Evolutionary conservation across 2,888 invertebrate species (phyloP), one percentile per base, ranked within the genome.

Genomic region (Drosophila borborema): DNA sequence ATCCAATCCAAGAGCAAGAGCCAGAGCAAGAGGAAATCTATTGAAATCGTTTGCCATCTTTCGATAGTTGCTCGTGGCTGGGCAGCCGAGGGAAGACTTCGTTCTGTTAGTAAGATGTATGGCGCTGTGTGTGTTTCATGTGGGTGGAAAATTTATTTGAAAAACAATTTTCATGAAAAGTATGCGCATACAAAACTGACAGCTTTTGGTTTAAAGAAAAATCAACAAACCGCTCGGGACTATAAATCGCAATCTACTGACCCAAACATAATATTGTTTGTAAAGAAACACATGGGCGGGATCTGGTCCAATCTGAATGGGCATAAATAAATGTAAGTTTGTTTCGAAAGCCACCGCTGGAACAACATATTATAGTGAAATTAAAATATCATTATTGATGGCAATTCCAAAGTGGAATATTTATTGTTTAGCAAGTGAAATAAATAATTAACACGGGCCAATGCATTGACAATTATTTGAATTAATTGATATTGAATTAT

Each of bases 151-250:
- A 87, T 87, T 87, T 89, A 87, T 87, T 89, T 87, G 84, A 75
- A 87, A 89, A 87, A 82, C 86, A 86, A 87, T 87, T 86, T 82
- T 87, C 85, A 56, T 85, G 88, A 85, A 87, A 85, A 86, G 85
- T 86, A 87, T 86, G 85, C 87, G 87, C 85, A 82, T 74, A 85
- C 85, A 82, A 85, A 87, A 87, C 87, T 84, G 85, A 82, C 85
- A 85, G 85, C 87, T 81, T 79, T 82, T 67, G 81, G 72, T 60
- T 79, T 80, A 69, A 75, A 74, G 82, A 77, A 85, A 87, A 85
- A 85, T 81, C 88, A 87, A 86, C 88, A 86, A 87, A 79, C 72
- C 63, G 74, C 49, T 61, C 46, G 55, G 70, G 64, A 82, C 81
- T 82, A 81, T 87, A 86, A 82, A 86, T 86, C 79, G 85, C 85